These are phyloP conservation scores for Benitochromis conjunctus DNA, from an alignment of 2,113 vertebrate genomes.

Conservation along the genomic window DNA sequence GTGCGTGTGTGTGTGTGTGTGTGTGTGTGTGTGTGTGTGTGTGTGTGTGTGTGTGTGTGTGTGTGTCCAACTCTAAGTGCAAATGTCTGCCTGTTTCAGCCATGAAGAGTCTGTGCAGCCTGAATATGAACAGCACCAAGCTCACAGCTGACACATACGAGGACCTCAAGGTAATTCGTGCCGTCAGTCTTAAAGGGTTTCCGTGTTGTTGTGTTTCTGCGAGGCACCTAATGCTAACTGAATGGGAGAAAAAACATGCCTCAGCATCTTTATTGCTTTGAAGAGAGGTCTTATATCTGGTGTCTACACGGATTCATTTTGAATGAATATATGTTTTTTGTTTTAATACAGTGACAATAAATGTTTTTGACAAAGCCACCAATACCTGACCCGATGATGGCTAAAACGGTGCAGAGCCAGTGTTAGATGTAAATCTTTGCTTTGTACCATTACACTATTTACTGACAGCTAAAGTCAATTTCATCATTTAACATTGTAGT, in stretches of 20 bases:
- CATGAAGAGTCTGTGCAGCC: slow-evolving; percentile 98
- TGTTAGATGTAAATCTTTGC: no score
- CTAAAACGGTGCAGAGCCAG: neutral
- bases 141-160: slow-evolving; percentile 98
- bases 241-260: neutral
- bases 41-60: neutral
- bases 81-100: slow-evolving; percentile 67
- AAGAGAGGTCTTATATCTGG: neutral
- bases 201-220: neutral
- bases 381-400: neutral
- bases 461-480: neutral
- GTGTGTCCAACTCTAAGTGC: neutral
- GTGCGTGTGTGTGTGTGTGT: neutral
- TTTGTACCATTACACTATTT: neutral
- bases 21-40: neutral
- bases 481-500: neutral
- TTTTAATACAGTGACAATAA: neutral
- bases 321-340: neutral
- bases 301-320: neutral
- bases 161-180: slow-evolving; percentile 88
- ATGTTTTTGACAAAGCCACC: neutral
- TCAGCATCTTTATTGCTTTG: neutral
- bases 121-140: slow-evolving; percentile 99
- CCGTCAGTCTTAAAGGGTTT: neutral
- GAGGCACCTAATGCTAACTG: neutral